Conservation (phyloP, 2,797 vertebrate species). For the Phrynocephalus guinanensis region DNA sequence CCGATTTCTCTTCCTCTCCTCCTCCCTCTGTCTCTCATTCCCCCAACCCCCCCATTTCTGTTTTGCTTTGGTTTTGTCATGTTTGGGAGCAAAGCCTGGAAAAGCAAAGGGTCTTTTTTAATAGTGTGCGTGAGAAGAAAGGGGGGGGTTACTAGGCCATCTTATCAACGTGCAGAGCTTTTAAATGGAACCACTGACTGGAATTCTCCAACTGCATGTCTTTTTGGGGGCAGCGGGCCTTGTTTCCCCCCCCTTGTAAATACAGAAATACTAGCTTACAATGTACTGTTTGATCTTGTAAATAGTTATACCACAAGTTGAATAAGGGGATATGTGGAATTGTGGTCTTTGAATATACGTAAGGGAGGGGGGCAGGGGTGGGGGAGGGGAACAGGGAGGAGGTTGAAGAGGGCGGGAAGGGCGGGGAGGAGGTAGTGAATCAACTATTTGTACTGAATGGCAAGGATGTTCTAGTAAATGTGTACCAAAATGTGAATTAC, state of each 20-base stretch:
- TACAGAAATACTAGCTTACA: constrained; percentile 93
- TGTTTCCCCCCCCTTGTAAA: constrained; percentile 82
- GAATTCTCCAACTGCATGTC: constrained; percentile 86
- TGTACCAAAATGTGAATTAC: constrained; percentile 99
- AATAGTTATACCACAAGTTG: constrained; percentile 94
- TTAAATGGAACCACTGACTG: constrained; percentile 86
- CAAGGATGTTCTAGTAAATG: constrained; percentile 99
- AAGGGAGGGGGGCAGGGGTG: constrained; percentile 75
- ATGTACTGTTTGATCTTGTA: constrained; percentile 99
- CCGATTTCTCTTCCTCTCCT: constrained; percentile 1
- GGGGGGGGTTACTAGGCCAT: constrained; percentile 80
- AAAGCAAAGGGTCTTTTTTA: constrained; percentile 72
- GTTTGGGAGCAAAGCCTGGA: constrained; percentile 77
- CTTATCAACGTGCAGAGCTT: constrained; percentile 80
- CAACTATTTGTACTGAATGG: constrained; percentile 97
- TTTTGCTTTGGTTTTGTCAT: neutral
- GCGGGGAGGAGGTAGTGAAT: constrained; percentile 78
- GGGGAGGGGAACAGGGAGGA: constrained; percentile 51
- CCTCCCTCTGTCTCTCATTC: neutral
- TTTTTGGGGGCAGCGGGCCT: constrained; percentile 87
- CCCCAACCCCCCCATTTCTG: neutral
- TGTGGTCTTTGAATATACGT: constrained; percentile 98
- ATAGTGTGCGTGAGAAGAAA: constrained; percentile 83
- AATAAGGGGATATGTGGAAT: constrained; percentile 91
- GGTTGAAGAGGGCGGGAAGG: constrained; percentile 60